Evolutionary conservation across 2,888 invertebrate species (phyloP).

Genomic region (Parnassius glacialis): DNA sequence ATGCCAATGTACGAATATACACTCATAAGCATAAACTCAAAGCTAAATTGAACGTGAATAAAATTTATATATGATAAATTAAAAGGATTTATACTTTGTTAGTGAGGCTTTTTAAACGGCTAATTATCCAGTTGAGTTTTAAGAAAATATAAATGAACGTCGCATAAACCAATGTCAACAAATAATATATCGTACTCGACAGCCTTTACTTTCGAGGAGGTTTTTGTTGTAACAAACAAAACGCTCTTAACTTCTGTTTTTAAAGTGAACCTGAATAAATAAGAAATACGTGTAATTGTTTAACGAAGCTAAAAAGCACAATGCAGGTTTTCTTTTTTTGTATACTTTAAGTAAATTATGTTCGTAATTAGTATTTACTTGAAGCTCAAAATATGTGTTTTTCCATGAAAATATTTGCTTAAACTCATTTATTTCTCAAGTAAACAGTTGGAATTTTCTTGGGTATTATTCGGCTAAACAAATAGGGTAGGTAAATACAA

Average conservation of each 20-base stretch:
- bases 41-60: too few species aligned
- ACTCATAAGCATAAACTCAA: too few species aligned
- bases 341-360: not conserved
- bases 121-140: too few species aligned
- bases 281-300: constrained; percentile 54
- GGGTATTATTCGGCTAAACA: too few species aligned
- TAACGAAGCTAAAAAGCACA: constrained; percentile 49
- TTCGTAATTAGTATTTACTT: too few species aligned
- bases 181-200: constrained; percentile 26
- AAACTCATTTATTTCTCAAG: not conserved
- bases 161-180: not conserved
- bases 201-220: constrained; percentile 30
- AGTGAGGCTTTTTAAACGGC: too few species aligned
- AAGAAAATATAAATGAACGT: too few species aligned
- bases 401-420: not conserved
- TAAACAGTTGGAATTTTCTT: not conserved
- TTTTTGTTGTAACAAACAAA: constrained; percentile 71
- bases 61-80: too few species aligned
- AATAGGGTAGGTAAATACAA: too few species aligned
- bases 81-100: too few species aligned
- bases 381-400: not conserved
- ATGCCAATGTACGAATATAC: too few species aligned
- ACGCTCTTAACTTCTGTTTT: constrained; percentile 74
- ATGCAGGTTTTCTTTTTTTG: constrained; percentile 34
- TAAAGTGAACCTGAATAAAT: constrained; percentile 58